A percentile compares a stretch with the other conserved stretches of the same genome.
Evolutionary conservation across 2,797 vertebrate species (phyloP).

Genomic region (Myotis pilosus): DNA sequence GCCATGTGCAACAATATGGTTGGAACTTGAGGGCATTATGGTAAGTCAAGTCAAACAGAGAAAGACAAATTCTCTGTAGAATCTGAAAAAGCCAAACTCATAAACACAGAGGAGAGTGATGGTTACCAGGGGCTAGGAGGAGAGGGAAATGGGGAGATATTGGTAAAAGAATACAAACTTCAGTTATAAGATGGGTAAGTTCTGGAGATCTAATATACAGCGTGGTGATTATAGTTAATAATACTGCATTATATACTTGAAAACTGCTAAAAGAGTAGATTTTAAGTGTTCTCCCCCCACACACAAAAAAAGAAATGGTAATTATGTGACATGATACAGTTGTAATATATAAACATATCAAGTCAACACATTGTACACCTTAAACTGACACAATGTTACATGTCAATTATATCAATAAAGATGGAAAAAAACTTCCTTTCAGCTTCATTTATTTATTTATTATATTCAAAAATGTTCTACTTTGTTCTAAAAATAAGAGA

Average conservation of each 20-base stretch:
- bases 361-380: background rate
- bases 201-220: background rate
- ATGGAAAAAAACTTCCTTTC: background rate
- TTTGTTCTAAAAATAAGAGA: background rate
- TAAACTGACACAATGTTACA: background rate
- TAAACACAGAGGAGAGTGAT: background rate
- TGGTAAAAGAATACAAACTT: background rate
- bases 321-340: background rate
- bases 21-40: background rate
- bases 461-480: background rate
- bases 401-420: background rate
- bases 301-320: background rate
- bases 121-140: background rate
- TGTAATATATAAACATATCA: background rate
- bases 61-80: background rate
- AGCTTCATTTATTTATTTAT: background rate
- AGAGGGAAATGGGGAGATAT: background rate
- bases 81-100: background rate
- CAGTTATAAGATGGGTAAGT: background rate
- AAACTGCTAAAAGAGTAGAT: background rate
- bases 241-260: background rate
- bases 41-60: background rate
- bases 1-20: background rate
- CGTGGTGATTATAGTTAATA: background rate
- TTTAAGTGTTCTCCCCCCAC: background rate